phyloP scores from a whole-genome alignment of 2,113 vertebrate genomes.

The Myrmecobius fasciatus region DNA sequence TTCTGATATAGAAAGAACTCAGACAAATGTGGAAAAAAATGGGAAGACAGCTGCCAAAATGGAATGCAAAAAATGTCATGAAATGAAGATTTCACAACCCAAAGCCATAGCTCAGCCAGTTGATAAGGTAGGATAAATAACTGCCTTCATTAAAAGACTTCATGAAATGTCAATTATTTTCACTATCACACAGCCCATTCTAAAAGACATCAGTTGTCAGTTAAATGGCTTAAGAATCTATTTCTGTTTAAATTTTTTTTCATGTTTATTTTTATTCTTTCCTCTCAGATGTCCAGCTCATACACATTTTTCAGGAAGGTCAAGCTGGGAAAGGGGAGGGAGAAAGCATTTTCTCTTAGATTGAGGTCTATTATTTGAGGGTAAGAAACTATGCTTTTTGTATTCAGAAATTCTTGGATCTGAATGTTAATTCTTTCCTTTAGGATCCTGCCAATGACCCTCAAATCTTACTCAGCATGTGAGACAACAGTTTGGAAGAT shows the following conservation, averaged over 20 bases:
- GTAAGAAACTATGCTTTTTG: not conserved
- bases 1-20: not conserved
- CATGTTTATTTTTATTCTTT: accelerated
- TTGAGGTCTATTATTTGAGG: not conserved
- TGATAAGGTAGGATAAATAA: constrained; percentile 10
- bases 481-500: constrained; percentile 24
- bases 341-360: not conserved
- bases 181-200: not conserved
- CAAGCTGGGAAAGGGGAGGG: not conserved
- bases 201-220: not conserved
- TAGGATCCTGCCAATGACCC: constrained; percentile 47
- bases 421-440: not conserved
- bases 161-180: accelerated
- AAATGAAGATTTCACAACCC: accelerated
- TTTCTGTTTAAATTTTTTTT: accelerated
- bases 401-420: accelerated
- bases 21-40: not conserved
- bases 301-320: not conserved
- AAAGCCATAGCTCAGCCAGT: accelerated
- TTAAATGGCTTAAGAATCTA: not conserved
- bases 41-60: not conserved
- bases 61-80: not conserved
- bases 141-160: not conserved
- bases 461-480: constrained; percentile 32
- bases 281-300: not conserved